phyloP scores from a whole-genome alignment of 2,113 vertebrate species.

The Garra rufa region DNA sequence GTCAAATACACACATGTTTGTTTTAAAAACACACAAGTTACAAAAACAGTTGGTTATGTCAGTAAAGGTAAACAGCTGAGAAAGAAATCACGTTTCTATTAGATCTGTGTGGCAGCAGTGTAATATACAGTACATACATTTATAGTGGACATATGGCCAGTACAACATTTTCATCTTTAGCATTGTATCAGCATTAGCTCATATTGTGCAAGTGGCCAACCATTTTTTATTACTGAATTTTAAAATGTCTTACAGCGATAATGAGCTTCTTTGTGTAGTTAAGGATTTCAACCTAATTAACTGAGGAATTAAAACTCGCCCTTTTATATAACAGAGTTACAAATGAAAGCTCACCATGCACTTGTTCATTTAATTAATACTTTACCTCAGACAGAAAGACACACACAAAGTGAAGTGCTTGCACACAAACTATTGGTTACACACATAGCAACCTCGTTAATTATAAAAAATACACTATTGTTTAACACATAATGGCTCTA shows the following conservation, averaged over 20 bases:
- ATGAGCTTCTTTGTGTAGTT: not conserved
- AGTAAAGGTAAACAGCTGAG: too few relatives aligned
- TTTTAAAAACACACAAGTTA: too few relatives aligned
- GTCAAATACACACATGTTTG: too few relatives aligned
- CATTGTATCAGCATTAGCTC: not conserved
- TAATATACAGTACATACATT: not conserved
- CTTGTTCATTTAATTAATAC: not conserved
- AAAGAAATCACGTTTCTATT: too few relatives aligned
- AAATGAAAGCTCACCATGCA: not conserved
- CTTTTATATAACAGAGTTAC: not conserved
- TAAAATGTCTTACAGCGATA: not conserved
- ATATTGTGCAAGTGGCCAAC: not conserved
- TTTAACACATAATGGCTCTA: not conserved
- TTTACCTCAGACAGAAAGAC: not conserved
- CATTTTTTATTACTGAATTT: not conserved
- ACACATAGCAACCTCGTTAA: not conserved
- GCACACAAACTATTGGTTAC: not conserved
- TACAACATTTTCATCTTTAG: not conserved
- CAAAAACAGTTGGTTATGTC: too few relatives aligned
- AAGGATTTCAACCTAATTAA: slow-evolving; percentile 1
- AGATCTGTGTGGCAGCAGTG: too few relatives aligned
- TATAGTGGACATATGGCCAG: not conserved
- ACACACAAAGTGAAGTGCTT: not conserved
- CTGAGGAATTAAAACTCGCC: not conserved
- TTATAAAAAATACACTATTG: not conserved